Evolutionary conservation across 2,888 invertebrate species (phyloP).

Genomic region (Stegana nigrithorax): DNA sequence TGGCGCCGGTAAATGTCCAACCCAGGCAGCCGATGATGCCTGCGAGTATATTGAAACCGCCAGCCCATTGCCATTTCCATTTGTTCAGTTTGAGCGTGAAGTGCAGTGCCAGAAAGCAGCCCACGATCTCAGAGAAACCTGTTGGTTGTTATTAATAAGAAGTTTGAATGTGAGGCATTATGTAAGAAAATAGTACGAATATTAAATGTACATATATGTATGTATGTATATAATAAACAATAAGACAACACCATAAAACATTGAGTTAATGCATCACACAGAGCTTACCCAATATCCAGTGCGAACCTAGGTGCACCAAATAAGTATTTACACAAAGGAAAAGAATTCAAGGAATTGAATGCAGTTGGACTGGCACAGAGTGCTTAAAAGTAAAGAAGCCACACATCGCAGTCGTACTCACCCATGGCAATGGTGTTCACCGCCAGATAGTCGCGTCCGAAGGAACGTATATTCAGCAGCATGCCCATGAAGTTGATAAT

Average conservation of each 20-base stretch:
- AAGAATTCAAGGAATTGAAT: not conserved
- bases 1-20: constrained; percentile 62
- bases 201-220: too few relatives aligned
- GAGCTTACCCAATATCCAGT: constrained; percentile 16
- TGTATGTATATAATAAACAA: too few relatives aligned
- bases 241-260: not conserved
- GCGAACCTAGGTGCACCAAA: constrained; percentile 15
- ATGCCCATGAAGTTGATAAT: constrained; percentile 69
- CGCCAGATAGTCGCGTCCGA: constrained; percentile 66
- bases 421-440: constrained; percentile 69
- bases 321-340: not conserved
- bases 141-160: too few relatives aligned
- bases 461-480: constrained; percentile 68
- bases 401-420: constrained; percentile 36
- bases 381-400: not conserved
- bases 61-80: constrained; percentile 68
- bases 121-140: constrained; percentile 68
- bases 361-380: not conserved
- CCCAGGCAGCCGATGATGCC: constrained; percentile 67
- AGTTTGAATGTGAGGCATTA: too few relatives aligned
- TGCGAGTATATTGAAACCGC: constrained; percentile 65
- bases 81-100: constrained; percentile 64
- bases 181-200: too few relatives aligned
- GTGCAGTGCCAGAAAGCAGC: constrained; percentile 66
- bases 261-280: not conserved